These are phyloP conservation scores for Picus viridis DNA, from an alignment of 2,797 vertebrate species.

Conservation along the genomic window DNA sequence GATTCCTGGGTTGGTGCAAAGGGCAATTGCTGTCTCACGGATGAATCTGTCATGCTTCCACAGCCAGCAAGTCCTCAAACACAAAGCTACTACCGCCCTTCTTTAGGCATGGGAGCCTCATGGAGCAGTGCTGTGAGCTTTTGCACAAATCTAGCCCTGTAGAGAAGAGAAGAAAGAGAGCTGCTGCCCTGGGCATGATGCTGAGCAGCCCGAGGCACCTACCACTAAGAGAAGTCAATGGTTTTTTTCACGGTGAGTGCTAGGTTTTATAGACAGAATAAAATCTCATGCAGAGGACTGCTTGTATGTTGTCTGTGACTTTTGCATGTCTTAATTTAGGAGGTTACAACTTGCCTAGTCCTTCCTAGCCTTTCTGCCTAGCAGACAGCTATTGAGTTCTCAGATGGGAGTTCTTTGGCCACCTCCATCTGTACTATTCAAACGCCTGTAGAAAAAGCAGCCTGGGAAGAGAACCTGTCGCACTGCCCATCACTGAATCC, in stretches of 20 bases:
- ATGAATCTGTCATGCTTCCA: background rate
- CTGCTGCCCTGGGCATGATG: background rate
- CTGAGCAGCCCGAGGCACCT: background rate
- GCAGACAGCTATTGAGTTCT: background rate
- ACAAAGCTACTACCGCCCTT: background rate
- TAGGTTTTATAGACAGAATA: background rate
- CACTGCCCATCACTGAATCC: background rate
- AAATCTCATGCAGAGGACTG: background rate
- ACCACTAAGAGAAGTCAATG: background rate
- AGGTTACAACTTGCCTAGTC: background rate
- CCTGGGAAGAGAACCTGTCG: slow-evolving; percentile 25
- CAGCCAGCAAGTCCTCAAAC: background rate
- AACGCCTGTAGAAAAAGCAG: background rate
- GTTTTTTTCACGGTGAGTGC: background rate
- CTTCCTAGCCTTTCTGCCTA: background rate
- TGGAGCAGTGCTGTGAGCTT: background rate
- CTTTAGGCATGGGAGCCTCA: rapidly evolving
- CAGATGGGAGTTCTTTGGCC: background rate
- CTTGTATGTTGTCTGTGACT: background rate
- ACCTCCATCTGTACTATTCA: background rate
- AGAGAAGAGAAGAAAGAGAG: background rate
- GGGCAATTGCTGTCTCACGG: background rate
- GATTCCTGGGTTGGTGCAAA: background rate
- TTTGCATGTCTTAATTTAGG: background rate
- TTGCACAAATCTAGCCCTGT: background rate